A percentile compares a stretch with the other conserved stretches of the same genome.
These are phyloP conservation scores for Drosophila meridionalis DNA, from an alignment of 2,888 invertebrate genomes.

Conservation along the genomic window DNA sequence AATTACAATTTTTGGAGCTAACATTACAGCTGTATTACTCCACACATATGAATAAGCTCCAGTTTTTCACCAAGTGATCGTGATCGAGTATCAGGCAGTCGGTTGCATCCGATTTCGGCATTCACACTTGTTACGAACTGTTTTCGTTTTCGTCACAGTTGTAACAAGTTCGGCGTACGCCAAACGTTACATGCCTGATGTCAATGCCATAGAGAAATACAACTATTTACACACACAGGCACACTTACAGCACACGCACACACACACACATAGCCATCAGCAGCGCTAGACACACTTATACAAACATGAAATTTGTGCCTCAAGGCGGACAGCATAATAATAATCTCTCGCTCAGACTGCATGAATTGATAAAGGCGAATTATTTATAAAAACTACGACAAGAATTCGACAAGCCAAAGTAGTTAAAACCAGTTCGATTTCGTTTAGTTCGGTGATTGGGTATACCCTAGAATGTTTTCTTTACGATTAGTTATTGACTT, in stretches of 20 bases:
- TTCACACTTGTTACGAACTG: slow-evolving; percentile 4
- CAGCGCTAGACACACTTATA: slow-evolving; percentile 9
- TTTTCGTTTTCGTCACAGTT: slow-evolving; percentile 27
- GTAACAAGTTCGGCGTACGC: slow-evolving; percentile 35
- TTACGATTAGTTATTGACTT: not conserved
- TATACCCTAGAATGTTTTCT: slow-evolving; percentile 10
- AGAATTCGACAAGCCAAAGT: slow-evolving; percentile 30
- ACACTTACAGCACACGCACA: slow-evolving; percentile 1
- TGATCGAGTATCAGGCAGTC: not conserved
- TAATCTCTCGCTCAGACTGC: slow-evolving; percentile 34
- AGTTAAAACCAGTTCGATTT: slow-evolving; percentile 46
- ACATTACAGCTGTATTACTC: not conserved
- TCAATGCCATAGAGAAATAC: slow-evolving; percentile 21
- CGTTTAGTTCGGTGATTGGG: slow-evolving; percentile 13
- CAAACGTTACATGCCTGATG: slow-evolving; percentile 26
- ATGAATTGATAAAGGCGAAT: slow-evolving; percentile 38
- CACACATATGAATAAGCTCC: too few species aligned
- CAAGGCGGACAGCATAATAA: slow-evolving; percentile 44
- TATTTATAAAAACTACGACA: slow-evolving; percentile 32
- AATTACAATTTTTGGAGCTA: not conserved
- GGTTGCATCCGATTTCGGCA: not conserved
- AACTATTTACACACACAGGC: slow-evolving; percentile 26
- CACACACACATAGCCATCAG: not conserved
- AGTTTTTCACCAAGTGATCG: not conserved
- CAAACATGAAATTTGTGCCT: slow-evolving; percentile 15